Evolutionary conservation across 2,113 vertebrate species (phyloP).

Genomic region (Rhinolophus ferrumequinum): DNA sequence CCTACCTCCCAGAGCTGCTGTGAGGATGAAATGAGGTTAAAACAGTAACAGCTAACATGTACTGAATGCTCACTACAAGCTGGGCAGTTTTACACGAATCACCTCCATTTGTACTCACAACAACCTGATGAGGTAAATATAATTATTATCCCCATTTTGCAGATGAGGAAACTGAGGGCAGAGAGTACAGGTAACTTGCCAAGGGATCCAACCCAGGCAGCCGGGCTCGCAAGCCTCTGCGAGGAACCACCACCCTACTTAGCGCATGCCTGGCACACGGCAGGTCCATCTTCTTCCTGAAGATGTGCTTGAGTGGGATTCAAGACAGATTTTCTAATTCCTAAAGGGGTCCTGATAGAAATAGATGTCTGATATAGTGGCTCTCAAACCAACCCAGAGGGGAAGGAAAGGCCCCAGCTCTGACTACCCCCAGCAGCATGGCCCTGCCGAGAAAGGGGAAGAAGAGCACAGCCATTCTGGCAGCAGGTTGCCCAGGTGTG

Average conservation of each 20-base stretch:
- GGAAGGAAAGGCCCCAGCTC: not conserved
- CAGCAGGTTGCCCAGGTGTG: not conserved
- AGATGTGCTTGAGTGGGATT: not conserved
- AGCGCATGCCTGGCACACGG: not conserved
- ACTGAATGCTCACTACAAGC: not conserved
- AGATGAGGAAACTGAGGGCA: not conserved
- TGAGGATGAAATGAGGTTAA: not conserved
- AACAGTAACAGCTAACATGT: not conserved
- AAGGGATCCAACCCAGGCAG: not conserved
- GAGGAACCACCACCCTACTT: not conserved
- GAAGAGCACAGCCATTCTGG: not conserved
- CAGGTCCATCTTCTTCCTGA: not conserved
- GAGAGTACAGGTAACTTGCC: not conserved
- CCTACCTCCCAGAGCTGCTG: not conserved
- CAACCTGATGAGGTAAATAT: not conserved
- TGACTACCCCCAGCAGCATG: not conserved
- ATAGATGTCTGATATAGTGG: not conserved
- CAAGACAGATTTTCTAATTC: not conserved
- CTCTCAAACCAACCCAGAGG: not conserved
- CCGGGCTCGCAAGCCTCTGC: not conserved
- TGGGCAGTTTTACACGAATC: not conserved
- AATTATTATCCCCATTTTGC: not conserved
- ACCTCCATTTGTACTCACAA: not conserved
- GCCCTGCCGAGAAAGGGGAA: not conserved
- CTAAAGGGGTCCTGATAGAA: not conserved